Base-by-base conservation (phyloP, 2,113 vertebrate genomes). In the Halcyon senegalensis region DNA sequence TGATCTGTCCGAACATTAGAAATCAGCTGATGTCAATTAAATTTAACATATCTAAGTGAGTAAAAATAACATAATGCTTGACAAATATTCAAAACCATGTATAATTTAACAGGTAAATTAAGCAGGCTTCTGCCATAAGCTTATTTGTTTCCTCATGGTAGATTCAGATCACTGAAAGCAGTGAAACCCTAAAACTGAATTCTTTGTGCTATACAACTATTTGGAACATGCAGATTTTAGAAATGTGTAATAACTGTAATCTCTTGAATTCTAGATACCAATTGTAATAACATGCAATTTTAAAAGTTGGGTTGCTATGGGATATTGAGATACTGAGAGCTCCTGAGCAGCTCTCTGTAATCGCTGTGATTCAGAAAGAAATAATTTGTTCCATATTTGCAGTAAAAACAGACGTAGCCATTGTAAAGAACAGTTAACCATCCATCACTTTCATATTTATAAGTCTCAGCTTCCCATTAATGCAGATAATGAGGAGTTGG, bases 201-300 rank as follows among this genome's bases (percentile, higher is more conserved):
- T 74, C 86, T 58, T 51, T 79, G 44, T 67, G 28, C 68, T 67
- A 56, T 39, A 55, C 23, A 84, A 44, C 64, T 67, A 2, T 62
- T 76, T 62, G 59, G 74, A 87, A 79, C 19, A 27, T 43, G 31
- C 35, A 33, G 64, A 84, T 59, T 80, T 91, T 60, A 91, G 33
- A 89, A 93, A 79, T 23, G 19, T 20, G 16, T 90, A 84, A 88
- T 93, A 94, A 62, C 75, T 79, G 25, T 72, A 88, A 93, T 93
- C 86, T 79, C 76, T 84, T 14, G 41, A 43, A 23, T 91, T 82
- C 76, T 76, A 33, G 44, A 43, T 72, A 58, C 20, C 43, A 70
- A 16, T 75, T 62, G 43, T 79, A 84, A 64, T 73, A 85, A 46
- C 59, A 31, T 62, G 41, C 43, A 53, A 0, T 81, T 88, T 81